A percentile compares a stretch with the other conserved stretches of the same genome.
Evolutionary conservation across 2,113 vertebrate species (phyloP).

Genomic region (Eira barbara): DNA sequence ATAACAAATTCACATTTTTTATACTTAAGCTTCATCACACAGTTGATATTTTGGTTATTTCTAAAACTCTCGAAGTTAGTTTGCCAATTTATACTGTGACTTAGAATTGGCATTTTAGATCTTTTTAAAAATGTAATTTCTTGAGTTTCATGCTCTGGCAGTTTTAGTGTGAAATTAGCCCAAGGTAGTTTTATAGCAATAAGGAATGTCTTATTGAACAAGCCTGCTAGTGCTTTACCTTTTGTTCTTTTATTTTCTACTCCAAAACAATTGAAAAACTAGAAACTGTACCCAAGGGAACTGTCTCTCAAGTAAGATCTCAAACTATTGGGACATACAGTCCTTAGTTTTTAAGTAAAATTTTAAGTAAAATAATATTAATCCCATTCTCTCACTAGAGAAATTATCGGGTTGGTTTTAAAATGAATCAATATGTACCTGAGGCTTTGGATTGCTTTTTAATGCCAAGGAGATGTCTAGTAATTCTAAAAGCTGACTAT

Average conservation of each 20-base stretch:
- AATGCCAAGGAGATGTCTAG: constrained; percentile 14
- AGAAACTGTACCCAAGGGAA: constrained; percentile 37
- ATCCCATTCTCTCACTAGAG: constrained; percentile 17
- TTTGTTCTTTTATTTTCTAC: constrained; percentile 47
- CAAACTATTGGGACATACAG: constrained; percentile 26
- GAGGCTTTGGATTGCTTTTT: constrained; percentile 36
- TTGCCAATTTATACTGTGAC: not conserved
- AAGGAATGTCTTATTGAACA: constrained; percentile 36
- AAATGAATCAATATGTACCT: constrained; percentile 40
- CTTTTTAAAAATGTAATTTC: constrained; percentile 55
- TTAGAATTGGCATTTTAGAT: constrained; percentile 55
- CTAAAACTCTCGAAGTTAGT: constrained; percentile 35
- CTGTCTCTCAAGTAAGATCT: constrained; percentile 36
- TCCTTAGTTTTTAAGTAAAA: constrained; percentile 63
- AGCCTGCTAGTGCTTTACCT: constrained; percentile 42
- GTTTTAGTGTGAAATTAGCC: constrained; percentile 65
- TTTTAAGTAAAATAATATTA: constrained; percentile 64
- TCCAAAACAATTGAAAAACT: constrained; percentile 60
- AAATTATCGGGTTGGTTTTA: constrained; percentile 6
- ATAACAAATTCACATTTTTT: not conserved
- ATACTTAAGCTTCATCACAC: not conserved
- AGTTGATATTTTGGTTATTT: constrained; percentile 39
- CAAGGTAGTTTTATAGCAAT: constrained; percentile 51
- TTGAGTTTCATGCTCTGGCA: constrained; percentile 36
- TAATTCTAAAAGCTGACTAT: constrained; percentile 51